Evolutionary conservation across 2,888 invertebrate species (phyloP), one percentile per base, ranked within the genome.

Genomic region (Sylvicola cinctus): DNA sequence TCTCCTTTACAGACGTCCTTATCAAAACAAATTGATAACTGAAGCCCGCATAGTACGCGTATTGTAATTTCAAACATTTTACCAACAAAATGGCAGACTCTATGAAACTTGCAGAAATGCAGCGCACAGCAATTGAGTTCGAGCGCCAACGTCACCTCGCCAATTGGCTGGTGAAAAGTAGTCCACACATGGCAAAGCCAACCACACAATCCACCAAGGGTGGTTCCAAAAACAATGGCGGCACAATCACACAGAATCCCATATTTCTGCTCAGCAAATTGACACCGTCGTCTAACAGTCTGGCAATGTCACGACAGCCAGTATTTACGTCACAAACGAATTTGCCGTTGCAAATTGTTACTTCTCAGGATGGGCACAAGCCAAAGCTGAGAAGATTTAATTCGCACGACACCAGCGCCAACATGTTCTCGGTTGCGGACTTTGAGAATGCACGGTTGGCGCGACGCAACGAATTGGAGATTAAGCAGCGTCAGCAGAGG

Each of bases 401-500:
- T 46, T 58, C 58, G 38, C 58, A 58, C 41, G 58, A 58, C 35
- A 55, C 54, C 11, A 57, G 56, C 44, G 52, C 56, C 20, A 58
- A 58, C 43, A 58, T 58, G 57, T 58, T 58, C 47, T 58, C 58
- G 28, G 58, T 58, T 31, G 55, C 56, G 2, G 58, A 58, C 39
- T 58, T 58, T 42, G 58, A 58, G 44, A 55, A 58, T 44, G 58
- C 58, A 28, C 51, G 58, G 27, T 44, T 58, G 36, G 56, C 55
- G 25, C 46, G 58, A 14, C 55, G 58, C 30, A 58, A 58, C 39
- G 57, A 58, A 45, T 52, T 54, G 38, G 58, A 58, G 46, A 42
- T 57, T 45, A 54, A 54, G 40, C 54, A 56, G 39, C 47, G 56
- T 7, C 38, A 54, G 41, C 51, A 50, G 13, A 49, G 55, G 17